Percentiles rank a stretch among this genome's conserved stretches.
Evolutionary conservation across 2,113 vertebrate species (phyloP).

Genomic region (Charadrius vociferus): DNA sequence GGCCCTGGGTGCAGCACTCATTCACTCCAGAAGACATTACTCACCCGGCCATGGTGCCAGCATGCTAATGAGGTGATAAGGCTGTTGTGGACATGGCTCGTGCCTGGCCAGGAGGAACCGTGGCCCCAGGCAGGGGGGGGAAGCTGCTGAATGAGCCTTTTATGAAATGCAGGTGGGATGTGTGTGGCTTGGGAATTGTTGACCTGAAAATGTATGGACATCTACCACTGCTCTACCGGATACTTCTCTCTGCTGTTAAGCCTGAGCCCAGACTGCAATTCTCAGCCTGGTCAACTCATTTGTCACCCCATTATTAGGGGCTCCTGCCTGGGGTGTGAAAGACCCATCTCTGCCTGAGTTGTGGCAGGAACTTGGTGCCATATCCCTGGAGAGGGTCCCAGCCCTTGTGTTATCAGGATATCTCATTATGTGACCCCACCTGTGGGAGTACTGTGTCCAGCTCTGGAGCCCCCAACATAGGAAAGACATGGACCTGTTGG

Average conservation of each 20-base stretch:
- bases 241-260: not conserved
- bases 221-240: not conserved
- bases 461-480: too few relatives aligned
- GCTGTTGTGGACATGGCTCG: not conserved
- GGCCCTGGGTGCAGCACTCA: fast-evolving
- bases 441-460: too few relatives aligned
- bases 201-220: not conserved
- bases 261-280: not conserved
- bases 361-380: not conserved
- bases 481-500: too few relatives aligned
- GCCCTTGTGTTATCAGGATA: not conserved
- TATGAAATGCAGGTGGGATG: not conserved
- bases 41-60: fast-evolving
- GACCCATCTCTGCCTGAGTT: not conserved
- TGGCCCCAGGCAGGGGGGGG: not conserved
- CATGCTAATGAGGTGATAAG: fast-evolving
- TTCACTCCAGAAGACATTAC: not conserved
- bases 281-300: not conserved
- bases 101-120: not conserved
- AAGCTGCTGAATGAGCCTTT: not conserved
- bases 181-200: not conserved
- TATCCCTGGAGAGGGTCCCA: not conserved
- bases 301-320: not conserved
- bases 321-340: not conserved
- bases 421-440: not conserved